phyloP scores from a whole-genome alignment of 2,113 vertebrate genomes.

The Corythaeola cristata region DNA sequence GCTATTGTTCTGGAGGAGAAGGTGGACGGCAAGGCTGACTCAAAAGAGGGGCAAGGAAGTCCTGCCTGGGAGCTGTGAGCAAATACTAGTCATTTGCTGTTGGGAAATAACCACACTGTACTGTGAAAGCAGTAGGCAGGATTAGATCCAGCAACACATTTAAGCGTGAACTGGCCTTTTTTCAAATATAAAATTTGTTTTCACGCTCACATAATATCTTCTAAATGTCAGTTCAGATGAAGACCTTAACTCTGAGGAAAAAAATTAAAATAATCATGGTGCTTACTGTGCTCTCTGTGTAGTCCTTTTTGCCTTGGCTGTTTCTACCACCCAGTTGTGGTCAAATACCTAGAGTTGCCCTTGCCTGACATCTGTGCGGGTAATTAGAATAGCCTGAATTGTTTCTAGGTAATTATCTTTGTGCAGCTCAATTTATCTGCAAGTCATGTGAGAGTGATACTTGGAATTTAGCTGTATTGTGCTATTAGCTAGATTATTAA shows the following conservation, averaged over 20 bases:
- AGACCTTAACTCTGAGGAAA: not conserved
- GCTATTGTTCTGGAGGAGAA: not conserved
- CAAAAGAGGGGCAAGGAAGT: not conserved
- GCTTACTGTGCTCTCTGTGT: not conserved
- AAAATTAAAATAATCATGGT: no score
- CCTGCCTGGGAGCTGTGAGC: not conserved
- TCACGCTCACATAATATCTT: not conserved
- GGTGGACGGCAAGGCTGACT: not conserved
- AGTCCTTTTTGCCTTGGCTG: not conserved
- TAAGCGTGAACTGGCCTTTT: not conserved
- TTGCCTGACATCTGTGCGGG: not conserved
- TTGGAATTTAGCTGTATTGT: not conserved
- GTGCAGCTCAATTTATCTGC: not conserved
- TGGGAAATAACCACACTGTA: not conserved
- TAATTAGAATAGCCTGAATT: slow-evolving; percentile 1
- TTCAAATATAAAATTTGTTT: not conserved
- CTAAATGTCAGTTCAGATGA: not conserved
- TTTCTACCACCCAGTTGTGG: not conserved
- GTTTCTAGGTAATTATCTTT: not conserved
- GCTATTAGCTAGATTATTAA: not conserved
- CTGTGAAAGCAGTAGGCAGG: not conserved
- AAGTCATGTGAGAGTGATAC: not conserved
- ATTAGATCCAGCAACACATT: not conserved
- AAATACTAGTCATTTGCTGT: not conserved
- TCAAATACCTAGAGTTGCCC: not conserved